Percentiles rank a stretch among this genome's conserved stretches.
phyloP scores from a whole-genome alignment of 2,888 invertebrate species.

The Aleiodes alternator region DNA sequence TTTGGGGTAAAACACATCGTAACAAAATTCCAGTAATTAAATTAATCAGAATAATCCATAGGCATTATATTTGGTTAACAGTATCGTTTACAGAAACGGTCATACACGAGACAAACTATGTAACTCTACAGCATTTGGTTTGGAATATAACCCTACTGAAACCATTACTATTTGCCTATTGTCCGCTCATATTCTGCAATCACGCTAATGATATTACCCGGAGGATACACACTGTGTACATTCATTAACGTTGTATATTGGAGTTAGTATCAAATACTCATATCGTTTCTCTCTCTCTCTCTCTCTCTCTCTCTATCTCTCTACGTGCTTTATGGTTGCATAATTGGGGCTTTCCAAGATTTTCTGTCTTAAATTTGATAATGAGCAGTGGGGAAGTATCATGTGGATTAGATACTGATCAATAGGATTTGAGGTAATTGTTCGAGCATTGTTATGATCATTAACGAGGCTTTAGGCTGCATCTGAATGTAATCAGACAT shows the following conservation, averaged over 20 bases:
- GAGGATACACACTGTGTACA: constrained; percentile 8
- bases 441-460: too few species aligned
- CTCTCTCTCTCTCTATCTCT: too few species aligned
- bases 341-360: too few species aligned
- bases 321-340: background rate
- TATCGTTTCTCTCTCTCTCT: background rate
- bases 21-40: constrained; percentile 19
- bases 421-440: too few species aligned
- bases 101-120: constrained; percentile 20
- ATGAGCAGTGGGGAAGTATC: too few species aligned
- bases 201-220: constrained; percentile 30
- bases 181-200: constrained; percentile 36
- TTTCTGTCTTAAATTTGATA: too few species aligned
- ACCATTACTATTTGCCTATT: constrained; percentile 37
- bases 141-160: constrained; percentile 8
- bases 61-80: constrained; percentile 33
- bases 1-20: background rate
- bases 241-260: constrained; percentile 33
- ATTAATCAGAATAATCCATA: constrained; percentile 30
- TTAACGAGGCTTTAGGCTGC: too few species aligned
- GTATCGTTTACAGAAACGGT: constrained; percentile 29
- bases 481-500: too few species aligned
- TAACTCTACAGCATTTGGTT: constrained; percentile 27
- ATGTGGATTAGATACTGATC: too few species aligned
- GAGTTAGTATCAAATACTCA: constrained; percentile 16